Conservation (phyloP, 2,888 invertebrate genomes). For the Apamea monoglypha region DNA sequence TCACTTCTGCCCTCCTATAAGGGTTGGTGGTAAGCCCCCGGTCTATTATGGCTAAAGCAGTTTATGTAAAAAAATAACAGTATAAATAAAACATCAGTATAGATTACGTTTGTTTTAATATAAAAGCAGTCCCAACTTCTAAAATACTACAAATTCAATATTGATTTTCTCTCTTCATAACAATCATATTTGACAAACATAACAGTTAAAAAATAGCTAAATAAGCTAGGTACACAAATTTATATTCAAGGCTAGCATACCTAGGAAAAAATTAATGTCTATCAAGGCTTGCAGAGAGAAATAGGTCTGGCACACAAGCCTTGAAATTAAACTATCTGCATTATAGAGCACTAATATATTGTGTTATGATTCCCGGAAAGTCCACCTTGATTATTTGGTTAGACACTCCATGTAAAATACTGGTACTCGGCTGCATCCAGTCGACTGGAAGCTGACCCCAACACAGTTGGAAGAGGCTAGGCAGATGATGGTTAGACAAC, state of each 20-base stretch:
- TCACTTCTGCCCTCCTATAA: too few species aligned
- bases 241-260: neutral
- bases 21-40: too few species aligned
- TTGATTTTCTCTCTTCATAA: neutral
- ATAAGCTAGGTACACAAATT: neutral
- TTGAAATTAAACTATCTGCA: slow-evolving; percentile 13
- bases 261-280: neutral
- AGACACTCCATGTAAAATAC: too few species aligned
- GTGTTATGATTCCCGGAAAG: neutral
- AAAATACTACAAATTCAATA: slow-evolving; percentile 10
- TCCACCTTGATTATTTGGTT: neutral
- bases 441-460: too few species aligned
- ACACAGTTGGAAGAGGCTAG: too few species aligned
- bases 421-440: too few species aligned
- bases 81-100: slow-evolving; percentile 28
- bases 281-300: neutral
- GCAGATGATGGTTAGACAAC: too few species aligned
- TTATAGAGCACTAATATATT: neutral
- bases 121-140: neutral
- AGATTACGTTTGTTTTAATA: slow-evolving; percentile 10
- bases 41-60: neutral
- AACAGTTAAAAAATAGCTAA: neutral
- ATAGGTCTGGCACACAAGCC: slow-evolving; percentile 14
- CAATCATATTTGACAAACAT: too few species aligned
- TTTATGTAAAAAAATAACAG: neutral